Conservation (phyloP, 2,113 vertebrate species). For the Lepisosteus osseus region DNA sequence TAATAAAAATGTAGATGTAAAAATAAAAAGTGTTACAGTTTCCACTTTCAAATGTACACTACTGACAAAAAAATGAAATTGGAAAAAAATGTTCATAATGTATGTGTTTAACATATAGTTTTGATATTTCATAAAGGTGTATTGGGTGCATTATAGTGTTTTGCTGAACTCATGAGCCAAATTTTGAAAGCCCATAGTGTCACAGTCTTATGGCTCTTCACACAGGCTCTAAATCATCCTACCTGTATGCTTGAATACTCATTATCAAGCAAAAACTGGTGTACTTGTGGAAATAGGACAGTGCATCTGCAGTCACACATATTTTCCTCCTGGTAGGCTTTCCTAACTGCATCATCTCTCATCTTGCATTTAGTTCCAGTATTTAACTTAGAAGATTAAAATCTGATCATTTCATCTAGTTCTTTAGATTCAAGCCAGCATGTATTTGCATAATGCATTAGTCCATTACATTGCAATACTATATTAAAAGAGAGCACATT, state of each 20-base stretch:
- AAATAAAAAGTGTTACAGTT: no score
- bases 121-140: no score
- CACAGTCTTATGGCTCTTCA: no score
- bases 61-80: no score
- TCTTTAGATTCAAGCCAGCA: background rate
- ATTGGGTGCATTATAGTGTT: no score
- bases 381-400: background rate
- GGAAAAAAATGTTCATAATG: no score
- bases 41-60: no score
- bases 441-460: background rate
- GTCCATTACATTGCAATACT: background rate
- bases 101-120: no score
- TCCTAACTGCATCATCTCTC: background rate
- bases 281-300: background rate
- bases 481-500: no score
- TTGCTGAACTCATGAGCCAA: no score
- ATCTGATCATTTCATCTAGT: background rate
- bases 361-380: constrained; percentile 2
- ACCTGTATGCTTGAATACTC: background rate
- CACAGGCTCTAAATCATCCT: background rate
- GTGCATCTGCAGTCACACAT: background rate
- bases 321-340: background rate
- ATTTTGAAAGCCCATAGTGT: no score
- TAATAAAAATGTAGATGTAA: no score
- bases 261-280: background rate